These are phyloP conservation scores for Apis laboriosa DNA, from an alignment of 1,140 invertebrate genomes.

Conservation along the genomic window DNA sequence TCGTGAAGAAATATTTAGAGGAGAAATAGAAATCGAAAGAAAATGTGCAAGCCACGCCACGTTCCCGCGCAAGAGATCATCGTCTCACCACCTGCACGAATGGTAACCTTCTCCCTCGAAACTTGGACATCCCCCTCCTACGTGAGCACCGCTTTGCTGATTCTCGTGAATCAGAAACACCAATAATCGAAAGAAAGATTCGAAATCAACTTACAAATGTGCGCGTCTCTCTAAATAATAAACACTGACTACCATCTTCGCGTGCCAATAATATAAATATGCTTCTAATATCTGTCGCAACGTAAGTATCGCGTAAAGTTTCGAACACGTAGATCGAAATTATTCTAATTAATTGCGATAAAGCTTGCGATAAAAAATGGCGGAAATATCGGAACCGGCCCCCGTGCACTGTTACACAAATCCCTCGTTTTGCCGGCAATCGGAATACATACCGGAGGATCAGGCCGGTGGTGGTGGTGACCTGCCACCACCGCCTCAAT, in stretches of 20 bases:
- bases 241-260: too few species aligned
- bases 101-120: conserved; percentile 71
- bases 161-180: conserved; percentile 61
- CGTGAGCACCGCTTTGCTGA: conserved; percentile 70
- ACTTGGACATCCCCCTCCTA: conserved; percentile 69
- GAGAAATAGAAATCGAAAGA: background rate
- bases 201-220: background rate
- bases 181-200: background rate
- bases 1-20: background rate
- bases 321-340: background rate
- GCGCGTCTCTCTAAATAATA: background rate
- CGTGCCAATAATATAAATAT: too few species aligned
- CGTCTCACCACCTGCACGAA: conserved; percentile 29
- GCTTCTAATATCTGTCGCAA: background rate
- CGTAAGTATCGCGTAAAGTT: background rate
- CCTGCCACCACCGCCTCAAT: conserved; percentile 73
- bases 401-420: conserved; percentile 85
- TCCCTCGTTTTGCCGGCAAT: conserved; percentile 88
- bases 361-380: conserved; percentile 26
- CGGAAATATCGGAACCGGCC: conserved; percentile 53
- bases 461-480: conserved; percentile 44
- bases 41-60: conserved; percentile 65
- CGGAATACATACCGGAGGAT: conserved; percentile 81
- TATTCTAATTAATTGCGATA: too few species aligned
- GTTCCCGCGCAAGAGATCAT: background rate